These are phyloP conservation scores for Crioceris asparagi DNA, from an alignment of 2,888 invertebrate genomes.

Conservation along the genomic window DNA sequence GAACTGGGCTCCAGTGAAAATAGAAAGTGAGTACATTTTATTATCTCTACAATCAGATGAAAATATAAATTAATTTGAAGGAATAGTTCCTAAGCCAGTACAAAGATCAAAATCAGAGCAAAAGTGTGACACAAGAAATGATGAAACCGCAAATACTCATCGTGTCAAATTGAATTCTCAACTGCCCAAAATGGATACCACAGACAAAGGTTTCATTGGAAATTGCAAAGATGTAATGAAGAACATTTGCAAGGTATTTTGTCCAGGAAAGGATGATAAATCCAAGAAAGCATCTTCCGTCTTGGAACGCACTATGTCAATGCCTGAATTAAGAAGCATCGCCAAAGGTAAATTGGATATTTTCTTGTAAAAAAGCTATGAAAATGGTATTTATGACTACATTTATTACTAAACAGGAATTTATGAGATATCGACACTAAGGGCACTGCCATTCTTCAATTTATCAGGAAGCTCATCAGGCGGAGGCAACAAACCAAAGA, in stretches of 20 bases:
- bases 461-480: no score
- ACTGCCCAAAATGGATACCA: background rate
- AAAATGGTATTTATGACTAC: no score
- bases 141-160: background rate
- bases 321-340: slow-evolving; percentile 7
- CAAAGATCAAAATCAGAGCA: background rate
- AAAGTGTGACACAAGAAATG: background rate
- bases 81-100: background rate
- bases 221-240: slow-evolving; percentile 9
- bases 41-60: no score
- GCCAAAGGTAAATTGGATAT: background rate
- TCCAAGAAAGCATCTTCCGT: slow-evolving; percentile 6
- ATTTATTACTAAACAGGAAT: no score
- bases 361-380: no score
- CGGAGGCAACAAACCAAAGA: no score
- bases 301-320: slow-evolving; percentile 2
- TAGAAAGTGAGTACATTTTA: slow-evolving; percentile 13
- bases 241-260: slow-evolving; percentile 8
- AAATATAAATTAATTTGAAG: background rate
- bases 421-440: no score
- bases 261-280: slow-evolving; percentile 7
- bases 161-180: background rate
- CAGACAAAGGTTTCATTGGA: slow-evolving; percentile 2
- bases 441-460: no score
- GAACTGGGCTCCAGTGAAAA: slow-evolving; percentile 14